Conservation (phyloP, 2,797 vertebrate species). For the Galaxias olidus region DNA sequence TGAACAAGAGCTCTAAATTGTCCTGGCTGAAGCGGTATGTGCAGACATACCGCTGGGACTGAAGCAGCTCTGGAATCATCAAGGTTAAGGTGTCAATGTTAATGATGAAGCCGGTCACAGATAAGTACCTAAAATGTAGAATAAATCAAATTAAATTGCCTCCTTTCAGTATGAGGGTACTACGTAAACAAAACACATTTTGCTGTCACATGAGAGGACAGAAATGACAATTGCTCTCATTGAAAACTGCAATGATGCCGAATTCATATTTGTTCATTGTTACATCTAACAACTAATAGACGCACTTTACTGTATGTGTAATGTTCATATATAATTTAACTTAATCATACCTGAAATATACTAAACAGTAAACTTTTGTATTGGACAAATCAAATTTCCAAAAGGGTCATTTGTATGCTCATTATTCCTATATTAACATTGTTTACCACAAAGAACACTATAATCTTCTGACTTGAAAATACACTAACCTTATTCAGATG, state of each 20-base stretch:
- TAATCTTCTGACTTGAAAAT: neutral
- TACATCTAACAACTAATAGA: neutral
- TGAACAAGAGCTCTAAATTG: conserved; percentile 29
- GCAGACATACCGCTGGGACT: conserved; percentile 17
- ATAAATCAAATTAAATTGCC: neutral
- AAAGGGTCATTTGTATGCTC: too few relatives aligned
- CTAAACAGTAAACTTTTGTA: neutral
- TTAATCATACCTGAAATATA: neutral
- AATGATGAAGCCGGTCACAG: conserved; percentile 26
- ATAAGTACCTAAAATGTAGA: conserved; percentile 22
- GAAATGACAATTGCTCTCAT: neutral
- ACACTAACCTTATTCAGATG: neutral
- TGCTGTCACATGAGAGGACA: too few relatives aligned
- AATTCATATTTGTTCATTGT: neutral
- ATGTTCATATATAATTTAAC: neutral
- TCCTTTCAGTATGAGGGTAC: neutral
- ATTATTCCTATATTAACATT: too few relatives aligned
- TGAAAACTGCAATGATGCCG: neutral
- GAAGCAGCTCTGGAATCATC: conserved; percentile 27
- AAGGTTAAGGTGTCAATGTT: conserved; percentile 18
- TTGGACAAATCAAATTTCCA: too few relatives aligned
- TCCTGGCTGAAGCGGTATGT: conserved; percentile 25
- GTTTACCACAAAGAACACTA: too few relatives aligned
- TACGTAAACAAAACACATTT: too few relatives aligned
- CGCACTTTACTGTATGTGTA: neutral